Conservation (phyloP, 2,888 invertebrate species). For the Prosapia bicincta region DNA sequence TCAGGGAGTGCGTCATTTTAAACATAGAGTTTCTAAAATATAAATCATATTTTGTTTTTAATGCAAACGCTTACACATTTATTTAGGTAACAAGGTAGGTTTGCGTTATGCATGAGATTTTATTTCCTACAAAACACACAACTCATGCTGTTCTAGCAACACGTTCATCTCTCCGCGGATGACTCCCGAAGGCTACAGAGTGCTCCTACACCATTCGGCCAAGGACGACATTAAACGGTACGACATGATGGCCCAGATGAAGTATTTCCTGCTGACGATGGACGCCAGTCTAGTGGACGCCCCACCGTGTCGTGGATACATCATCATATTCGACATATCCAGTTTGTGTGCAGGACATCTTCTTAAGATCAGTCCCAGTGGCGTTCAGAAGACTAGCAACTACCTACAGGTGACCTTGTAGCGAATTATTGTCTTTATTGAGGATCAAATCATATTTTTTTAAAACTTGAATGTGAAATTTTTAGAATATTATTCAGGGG, state of each 20-base stretch:
- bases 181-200: conserved; percentile 15
- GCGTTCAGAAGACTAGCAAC: conserved; percentile 16
- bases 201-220: conserved; percentile 12
- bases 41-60: no score
- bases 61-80: no score
- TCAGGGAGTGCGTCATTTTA: no score
- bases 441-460: no score
- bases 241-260: conserved; percentile 20
- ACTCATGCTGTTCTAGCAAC: no score
- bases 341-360: conserved; percentile 9
- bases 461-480: no score
- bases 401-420: conserved; percentile 14
- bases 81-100: no score
- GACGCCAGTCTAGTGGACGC: conserved; percentile 13
- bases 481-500: no score
- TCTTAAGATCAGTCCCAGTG: conserved; percentile 18
- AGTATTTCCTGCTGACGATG: conserved; percentile 15
- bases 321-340: conserved; percentile 18
- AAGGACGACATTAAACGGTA: conserved; percentile 15
- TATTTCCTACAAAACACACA: no score
- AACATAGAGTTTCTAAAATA: no score
- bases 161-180: conserved; percentile 7
- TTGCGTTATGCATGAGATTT: no score
- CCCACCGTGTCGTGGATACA: conserved; percentile 3
- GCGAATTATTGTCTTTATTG: no score